These are phyloP conservation scores for Podargus strigoides DNA, from an alignment of 2,797 vertebrate genomes.

Conservation along the genomic window DNA sequence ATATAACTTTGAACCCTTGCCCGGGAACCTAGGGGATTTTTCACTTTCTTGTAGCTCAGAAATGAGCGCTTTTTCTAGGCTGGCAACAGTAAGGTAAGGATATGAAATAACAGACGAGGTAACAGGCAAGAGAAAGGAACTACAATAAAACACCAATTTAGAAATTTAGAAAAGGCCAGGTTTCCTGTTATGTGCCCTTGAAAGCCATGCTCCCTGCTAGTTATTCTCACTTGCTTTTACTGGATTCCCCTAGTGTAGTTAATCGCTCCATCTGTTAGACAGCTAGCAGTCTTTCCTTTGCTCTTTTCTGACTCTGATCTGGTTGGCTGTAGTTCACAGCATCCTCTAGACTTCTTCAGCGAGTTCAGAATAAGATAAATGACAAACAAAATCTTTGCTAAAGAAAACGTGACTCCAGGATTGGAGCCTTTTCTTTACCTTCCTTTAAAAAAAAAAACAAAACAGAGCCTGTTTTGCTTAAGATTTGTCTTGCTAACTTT, in stretches of 20 bases:
- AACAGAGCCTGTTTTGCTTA: background rate
- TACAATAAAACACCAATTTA: background rate
- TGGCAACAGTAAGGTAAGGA: background rate
- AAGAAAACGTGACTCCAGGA: background rate
- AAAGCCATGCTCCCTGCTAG: background rate
- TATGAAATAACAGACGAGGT: background rate
- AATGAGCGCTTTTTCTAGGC: background rate
- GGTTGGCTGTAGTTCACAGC: background rate
- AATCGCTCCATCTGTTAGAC: background rate
- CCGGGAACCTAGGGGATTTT: background rate
- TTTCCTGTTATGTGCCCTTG: background rate
- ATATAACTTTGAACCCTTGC: background rate
- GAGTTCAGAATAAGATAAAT: background rate
- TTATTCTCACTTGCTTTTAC: background rate
- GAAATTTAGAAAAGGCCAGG: background rate
- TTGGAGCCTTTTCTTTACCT: background rate
- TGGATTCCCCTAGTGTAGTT: background rate
- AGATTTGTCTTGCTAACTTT: background rate
- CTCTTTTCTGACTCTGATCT: background rate
- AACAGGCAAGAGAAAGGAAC: background rate
- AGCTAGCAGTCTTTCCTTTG: background rate
- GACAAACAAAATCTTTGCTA: background rate
- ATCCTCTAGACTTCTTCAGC: background rate
- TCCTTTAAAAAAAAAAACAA: background rate
- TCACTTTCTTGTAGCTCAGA: background rate